Conservation (phyloP, 1,140 invertebrate species). For the Argopecten irradians region DNA sequence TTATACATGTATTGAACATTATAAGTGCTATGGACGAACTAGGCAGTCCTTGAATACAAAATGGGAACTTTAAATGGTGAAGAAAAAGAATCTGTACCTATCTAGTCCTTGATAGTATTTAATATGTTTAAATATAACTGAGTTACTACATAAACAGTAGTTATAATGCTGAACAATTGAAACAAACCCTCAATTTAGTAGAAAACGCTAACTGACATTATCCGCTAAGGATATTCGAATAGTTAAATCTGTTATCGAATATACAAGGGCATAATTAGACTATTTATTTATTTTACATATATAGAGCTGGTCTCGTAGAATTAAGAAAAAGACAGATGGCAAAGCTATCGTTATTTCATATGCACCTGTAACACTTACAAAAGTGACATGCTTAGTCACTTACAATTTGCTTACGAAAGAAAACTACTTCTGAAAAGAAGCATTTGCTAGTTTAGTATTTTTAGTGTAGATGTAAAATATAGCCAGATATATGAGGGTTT, state of each 20-base stretch:
- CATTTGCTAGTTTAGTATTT: not conserved
- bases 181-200: not conserved
- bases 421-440: not conserved
- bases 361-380: not conserved
- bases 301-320: constrained; percentile 1
- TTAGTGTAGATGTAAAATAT: not conserved
- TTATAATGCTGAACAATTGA: not conserved
- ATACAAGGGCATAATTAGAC: not conserved
- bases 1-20: constrained; percentile 3
- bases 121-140: not conserved
- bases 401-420: not conserved
- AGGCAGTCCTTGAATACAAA: not conserved
- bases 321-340: not conserved
- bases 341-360: not conserved
- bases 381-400: not conserved
- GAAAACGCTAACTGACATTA: constrained; percentile 5
- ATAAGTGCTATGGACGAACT: constrained; percentile 29
- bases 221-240: constrained; percentile 15
- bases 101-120: constrained; percentile 37
- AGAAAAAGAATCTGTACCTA: constrained; percentile 23
- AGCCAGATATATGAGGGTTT: not conserved
- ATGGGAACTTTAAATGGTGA: not conserved
- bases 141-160: not conserved
- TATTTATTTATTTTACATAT: not conserved
- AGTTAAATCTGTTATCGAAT: not conserved